phyloP scores from a whole-genome alignment of 1,140 invertebrate species.

The Nasonia vitripennis region DNA sequence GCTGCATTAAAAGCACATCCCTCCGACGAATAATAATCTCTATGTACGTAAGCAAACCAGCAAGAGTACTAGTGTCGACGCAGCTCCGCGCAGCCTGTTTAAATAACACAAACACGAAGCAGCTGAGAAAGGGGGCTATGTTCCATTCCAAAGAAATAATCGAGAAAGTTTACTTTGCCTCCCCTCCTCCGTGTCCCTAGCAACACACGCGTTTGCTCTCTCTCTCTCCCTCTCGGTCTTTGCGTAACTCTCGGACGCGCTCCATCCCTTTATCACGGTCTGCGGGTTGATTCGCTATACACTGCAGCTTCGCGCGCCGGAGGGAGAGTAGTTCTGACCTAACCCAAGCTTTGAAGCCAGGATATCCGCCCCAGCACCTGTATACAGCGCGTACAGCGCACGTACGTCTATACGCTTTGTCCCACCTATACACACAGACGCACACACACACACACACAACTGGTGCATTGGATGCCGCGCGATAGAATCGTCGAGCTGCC shows the following conservation, averaged over 20 bases:
- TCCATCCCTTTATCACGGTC: background rate
- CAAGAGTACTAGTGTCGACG: background rate
- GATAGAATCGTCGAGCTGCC: constrained; percentile 45
- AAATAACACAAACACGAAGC: background rate
- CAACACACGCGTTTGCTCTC: background rate
- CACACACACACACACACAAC: background rate
- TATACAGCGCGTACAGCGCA: background rate
- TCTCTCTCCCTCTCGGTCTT: background rate
- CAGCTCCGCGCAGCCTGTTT: background rate
- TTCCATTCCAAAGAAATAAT: constrained; percentile 47
- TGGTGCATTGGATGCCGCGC: background rate
- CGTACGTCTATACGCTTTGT: constrained; percentile 5
- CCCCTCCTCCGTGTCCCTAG: background rate
- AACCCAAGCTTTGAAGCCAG: background rate
- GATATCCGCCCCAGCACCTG: background rate
- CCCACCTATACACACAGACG: background rate
- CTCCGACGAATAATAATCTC: background rate
- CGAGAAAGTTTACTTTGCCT: constrained; percentile 4
- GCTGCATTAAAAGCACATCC: background rate
- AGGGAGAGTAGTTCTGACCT: background rate
- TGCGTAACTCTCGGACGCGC: background rate
- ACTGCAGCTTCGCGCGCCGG: background rate
- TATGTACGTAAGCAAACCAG: background rate
- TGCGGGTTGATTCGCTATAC: background rate
- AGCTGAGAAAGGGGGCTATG: background rate